phyloP scores from a whole-genome alignment of 2,113 vertebrate genomes.

The Zosterops japonicus region DNA sequence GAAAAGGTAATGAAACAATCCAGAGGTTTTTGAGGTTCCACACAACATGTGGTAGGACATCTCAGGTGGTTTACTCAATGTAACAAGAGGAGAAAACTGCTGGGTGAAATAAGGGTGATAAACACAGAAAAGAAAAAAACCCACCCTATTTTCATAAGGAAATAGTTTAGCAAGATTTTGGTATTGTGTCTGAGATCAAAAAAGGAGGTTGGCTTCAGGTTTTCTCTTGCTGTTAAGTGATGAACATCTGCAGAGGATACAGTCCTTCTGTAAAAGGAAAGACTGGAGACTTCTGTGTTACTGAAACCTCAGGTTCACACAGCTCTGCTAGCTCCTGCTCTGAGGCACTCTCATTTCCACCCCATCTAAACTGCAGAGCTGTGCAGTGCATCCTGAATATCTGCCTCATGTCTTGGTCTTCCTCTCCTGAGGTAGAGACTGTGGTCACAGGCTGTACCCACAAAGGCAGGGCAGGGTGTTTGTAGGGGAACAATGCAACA shows the following conservation, averaged over 20 bases:
- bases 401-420: neutral
- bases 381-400: rapidly evolving
- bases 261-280: too few relatives aligned
- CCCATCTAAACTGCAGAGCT: neutral
- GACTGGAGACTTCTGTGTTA: neutral
- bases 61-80: neutral
- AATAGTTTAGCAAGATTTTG: neutral
- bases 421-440: neutral
- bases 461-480: neutral
- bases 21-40: neutral
- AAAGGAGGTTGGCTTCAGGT: neutral
- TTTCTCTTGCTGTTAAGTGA: neutral
- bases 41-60: rapidly evolving
- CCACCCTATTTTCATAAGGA: neutral
- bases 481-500: neutral
- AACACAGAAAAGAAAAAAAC: neutral
- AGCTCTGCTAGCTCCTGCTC: neutral
- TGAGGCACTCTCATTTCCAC: neutral
- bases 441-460: neutral
- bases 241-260: neutral
- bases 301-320: neutral
- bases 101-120: neutral
- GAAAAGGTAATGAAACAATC: neutral
- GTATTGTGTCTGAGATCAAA: neutral
- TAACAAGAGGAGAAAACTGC: neutral